Evolutionary conservation across 2,797 vertebrate species (phyloP), one percentile per base, ranked within the genome.

Genomic region (Sebastes taczanowskii): DNA sequence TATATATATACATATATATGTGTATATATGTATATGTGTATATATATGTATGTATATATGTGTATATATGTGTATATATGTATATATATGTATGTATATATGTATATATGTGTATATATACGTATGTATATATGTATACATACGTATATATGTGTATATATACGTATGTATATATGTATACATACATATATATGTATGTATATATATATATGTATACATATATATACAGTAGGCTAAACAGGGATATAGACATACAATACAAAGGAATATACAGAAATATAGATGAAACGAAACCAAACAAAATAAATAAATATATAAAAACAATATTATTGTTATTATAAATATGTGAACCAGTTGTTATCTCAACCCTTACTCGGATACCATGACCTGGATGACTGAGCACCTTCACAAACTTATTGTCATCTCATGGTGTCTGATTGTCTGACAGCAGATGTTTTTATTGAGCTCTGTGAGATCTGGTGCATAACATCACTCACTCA

Each of bases 401-500:
- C 13, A 38, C 35, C 35, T 14, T 38, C 35, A 38, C 35, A 14
- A 38, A 38, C 35, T 38, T 38, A 38, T 38, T 38, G 35, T 38
- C 13, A 38, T 38, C 35, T 38, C 35, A 38, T 38, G 35, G 35
- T 38, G 35, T 38, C 35, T 38, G 35, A 7, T 46, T 46, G 42
- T 46, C 42, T 46, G 42, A 46, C 53, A 56, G 7, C 66, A 78
- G 73, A 77, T 84, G 87, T 84, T 86, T 84, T 71, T 27, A 63
- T 74, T 9, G 14, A 53, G 64, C 7, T 9, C 35, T 55, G 66
- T 52, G 65, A 49, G 68, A 71, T 75, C 58, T 86, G 87, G 69
- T 59, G 80, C 81, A 83, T 77, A 58, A 75, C 66, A 78, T 25
- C 75, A 59, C 82, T 11, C 70, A 27, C 56, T 11, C 13, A 35